Conservation (phyloP, 2,113 vertebrate genomes). For the Puffinus mauretanicus region DNA sequence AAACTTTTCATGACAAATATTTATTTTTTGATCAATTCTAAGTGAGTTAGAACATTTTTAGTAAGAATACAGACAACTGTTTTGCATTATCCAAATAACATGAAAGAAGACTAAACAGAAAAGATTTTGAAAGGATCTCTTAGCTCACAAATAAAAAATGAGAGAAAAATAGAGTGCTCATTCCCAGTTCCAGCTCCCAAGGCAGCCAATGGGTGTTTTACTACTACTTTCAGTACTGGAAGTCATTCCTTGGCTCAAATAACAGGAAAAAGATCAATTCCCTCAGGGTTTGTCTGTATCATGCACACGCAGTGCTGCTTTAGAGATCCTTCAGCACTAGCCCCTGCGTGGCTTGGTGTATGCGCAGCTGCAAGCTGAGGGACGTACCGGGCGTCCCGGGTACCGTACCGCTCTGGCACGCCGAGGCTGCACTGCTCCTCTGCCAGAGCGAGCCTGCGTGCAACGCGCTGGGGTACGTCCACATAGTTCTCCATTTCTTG, state of each 20-base stretch:
- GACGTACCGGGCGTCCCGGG: rapidly evolving
- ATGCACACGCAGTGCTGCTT: not conserved
- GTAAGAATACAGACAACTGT: constrained; percentile 19
- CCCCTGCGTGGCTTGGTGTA: rapidly evolving
- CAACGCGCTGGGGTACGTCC: not conserved
- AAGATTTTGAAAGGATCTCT: constrained; percentile 42
- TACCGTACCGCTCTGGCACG: rapidly evolving
- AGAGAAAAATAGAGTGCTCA: constrained; percentile 1
- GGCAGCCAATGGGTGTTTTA: constrained; percentile 47
- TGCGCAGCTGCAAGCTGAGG: rapidly evolving
- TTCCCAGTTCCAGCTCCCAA: constrained; percentile 19
- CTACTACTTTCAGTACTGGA: constrained; percentile 12
- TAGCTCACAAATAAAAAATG: constrained; percentile 28
- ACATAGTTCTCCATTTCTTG: not conserved
- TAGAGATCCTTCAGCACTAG: not conserved
- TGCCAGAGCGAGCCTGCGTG: not conserved
- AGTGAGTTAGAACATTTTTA: not conserved
- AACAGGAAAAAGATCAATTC: not conserved
- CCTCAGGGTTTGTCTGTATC: not conserved
- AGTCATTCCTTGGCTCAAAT: not conserved
- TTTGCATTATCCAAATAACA: constrained; percentile 18
- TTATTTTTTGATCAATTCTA: constrained; percentile 1
- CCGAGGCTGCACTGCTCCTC: rapidly evolving
- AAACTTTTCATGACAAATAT: not conserved
- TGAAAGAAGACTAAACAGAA: constrained; percentile 37